Conservation (phyloP, 2,113 vertebrate genomes). For the Solenodon paradoxus region DNA sequence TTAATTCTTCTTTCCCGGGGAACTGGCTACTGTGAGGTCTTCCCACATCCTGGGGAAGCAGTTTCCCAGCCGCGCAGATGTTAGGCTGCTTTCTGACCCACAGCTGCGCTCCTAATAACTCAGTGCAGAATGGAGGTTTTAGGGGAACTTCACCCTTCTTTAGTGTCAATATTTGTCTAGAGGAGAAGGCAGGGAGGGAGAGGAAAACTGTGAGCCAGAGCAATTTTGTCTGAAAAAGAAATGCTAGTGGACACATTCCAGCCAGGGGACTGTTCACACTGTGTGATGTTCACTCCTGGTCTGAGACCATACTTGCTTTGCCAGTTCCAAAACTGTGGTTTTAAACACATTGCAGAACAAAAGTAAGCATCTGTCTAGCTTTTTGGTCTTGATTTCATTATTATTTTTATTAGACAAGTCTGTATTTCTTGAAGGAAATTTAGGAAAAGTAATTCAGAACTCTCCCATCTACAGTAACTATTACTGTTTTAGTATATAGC, state of each 20-base stretch:
- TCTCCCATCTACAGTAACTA: background rate
- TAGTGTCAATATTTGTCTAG: constrained; percentile 51
- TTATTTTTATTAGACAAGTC: background rate
- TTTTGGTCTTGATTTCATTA: background rate
- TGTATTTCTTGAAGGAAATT: background rate
- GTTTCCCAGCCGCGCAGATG: background rate
- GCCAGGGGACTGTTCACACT: background rate
- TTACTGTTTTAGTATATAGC: background rate
- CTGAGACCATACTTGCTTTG: background rate
- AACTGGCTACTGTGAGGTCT: background rate
- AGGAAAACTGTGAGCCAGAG: background rate
- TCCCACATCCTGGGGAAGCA: background rate
- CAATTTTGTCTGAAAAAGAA: background rate
- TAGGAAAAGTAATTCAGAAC: background rate
- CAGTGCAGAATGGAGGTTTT: background rate
- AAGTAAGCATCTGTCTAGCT: background rate
- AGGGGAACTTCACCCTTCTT: background rate
- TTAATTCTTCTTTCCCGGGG: background rate
- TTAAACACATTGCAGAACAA: background rate
- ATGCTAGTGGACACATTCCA: background rate
- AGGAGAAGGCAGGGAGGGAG: background rate
- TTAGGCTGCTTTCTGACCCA: background rate
- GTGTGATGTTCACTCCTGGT: background rate
- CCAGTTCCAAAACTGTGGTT: background rate
- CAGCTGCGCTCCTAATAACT: background rate